These are phyloP conservation scores for Drymonia ruficornis DNA, from an alignment of 2,888 invertebrate genomes.

Conservation along the genomic window DNA sequence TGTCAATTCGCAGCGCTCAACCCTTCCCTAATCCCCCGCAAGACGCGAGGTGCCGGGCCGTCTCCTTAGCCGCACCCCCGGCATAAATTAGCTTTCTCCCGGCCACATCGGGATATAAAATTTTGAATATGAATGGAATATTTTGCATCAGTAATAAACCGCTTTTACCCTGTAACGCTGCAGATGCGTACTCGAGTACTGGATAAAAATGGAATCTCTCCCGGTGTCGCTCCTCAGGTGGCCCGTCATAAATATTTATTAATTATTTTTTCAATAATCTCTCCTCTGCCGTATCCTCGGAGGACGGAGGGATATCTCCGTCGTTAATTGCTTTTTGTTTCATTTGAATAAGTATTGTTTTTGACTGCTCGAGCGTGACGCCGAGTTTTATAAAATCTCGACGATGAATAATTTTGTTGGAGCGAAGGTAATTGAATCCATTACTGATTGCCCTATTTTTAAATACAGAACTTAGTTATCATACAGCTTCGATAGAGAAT, in stretches of 20 bases:
- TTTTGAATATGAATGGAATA: constrained; percentile 95
- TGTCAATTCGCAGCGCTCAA: constrained; percentile 81
- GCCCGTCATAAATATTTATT: constrained; percentile 84
- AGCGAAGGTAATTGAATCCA: constrained; percentile 67
- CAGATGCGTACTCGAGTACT: constrained; percentile 77
- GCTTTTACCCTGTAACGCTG: constrained; percentile 82
- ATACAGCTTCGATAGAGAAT: no score
- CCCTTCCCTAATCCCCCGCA: constrained; percentile 82
- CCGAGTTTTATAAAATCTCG: constrained; percentile 72
- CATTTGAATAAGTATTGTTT: constrained; percentile 85
- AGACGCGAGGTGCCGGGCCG: constrained; percentile 75
- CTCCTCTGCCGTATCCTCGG: constrained; percentile 74
- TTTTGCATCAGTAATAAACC: constrained; percentile 94
- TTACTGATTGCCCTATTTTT: constrained; percentile 56
- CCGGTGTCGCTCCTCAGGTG: constrained; percentile 79
- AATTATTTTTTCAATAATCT: constrained; percentile 85
- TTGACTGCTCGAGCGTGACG: constrained; percentile 79
- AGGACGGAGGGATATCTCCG: constrained; percentile 80
- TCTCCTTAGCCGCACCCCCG: constrained; percentile 79
- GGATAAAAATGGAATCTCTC: constrained; percentile 76
- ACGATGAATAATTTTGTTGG: constrained; percentile 75
- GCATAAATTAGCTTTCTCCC: constrained; percentile 92
- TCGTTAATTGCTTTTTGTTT: constrained; percentile 85
- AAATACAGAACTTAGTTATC: background rate
- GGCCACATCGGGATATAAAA: constrained; percentile 91